phyloP scores from a whole-genome alignment of 2,797 vertebrate genomes.

The Thalassophryne amazonica region DNA sequence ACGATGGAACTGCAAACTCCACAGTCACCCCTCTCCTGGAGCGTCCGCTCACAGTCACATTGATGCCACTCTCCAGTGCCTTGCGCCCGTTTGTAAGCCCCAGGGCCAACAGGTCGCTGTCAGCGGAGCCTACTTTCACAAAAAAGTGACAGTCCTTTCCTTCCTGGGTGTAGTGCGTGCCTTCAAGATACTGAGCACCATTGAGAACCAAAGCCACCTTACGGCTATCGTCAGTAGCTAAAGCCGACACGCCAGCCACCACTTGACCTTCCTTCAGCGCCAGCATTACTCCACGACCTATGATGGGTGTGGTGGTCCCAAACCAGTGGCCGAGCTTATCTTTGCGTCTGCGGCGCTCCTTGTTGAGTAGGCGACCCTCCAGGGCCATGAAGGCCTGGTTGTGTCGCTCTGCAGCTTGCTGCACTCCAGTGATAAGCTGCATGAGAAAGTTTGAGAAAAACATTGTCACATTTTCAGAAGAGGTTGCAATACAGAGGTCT shows the following conservation, averaged over 20 bases:
- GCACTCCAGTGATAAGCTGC: conserved; percentile 95
- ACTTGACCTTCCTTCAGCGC: conserved; percentile 93
- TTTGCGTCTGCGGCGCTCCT: conserved; percentile 83
- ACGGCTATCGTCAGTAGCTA: conserved; percentile 92
- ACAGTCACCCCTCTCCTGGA: conserved; percentile 95
- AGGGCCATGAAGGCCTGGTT: conserved; percentile 98
- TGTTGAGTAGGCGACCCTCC: conserved; percentile 93
- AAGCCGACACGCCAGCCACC: conserved; percentile 86
- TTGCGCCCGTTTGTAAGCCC: conserved; percentile 92
- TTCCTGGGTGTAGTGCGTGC: conserved; percentile 94
- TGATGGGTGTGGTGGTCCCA: conserved; percentile 90
- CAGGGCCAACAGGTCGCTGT: conserved; percentile 90
- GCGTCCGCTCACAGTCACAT: conserved; percentile 92
- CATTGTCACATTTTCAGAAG: not conserved
- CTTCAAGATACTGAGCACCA: conserved; percentile 92
- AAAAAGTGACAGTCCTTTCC: conserved; percentile 96
- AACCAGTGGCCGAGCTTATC: conserved; percentile 98
- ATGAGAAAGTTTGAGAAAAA: not conserved
- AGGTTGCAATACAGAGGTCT: not conserved
- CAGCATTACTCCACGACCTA: conserved; percentile 95
- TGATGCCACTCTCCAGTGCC: conserved; percentile 90
- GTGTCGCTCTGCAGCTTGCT: conserved; percentile 95
- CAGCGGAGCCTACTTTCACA: conserved; percentile 92
- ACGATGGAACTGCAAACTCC: conserved; percentile 86
- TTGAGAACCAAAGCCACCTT: conserved; percentile 94